A percentile compares a stretch with the other conserved stretches of the same genome.
These are phyloP conservation scores for Ictalurus punctatus DNA, from an alignment of 2,113 vertebrate species.

Conservation along the genomic window DNA sequence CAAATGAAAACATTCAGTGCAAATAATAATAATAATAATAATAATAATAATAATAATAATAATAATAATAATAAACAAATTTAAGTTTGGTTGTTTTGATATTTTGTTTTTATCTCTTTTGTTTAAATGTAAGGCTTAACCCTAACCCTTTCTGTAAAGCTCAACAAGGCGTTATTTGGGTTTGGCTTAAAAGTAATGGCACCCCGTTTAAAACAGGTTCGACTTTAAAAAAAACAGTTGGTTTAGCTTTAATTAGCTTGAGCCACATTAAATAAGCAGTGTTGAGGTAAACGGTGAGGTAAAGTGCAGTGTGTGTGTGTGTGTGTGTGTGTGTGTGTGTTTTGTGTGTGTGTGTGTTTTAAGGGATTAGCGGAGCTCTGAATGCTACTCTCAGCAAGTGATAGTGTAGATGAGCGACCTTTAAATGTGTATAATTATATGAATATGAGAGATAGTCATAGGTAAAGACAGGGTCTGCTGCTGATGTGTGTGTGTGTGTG, in stretches of 20 bases:
- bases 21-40: background rate
- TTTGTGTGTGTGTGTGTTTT: background rate
- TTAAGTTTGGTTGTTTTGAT: background rate
- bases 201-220: background rate
- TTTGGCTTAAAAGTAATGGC: conserved; percentile 1
- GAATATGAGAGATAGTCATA: conserved; percentile 10
- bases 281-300: background rate
- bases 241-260: background rate
- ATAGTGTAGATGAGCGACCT: conserved; percentile 12
- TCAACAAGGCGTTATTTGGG: background rate
- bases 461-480: conserved; percentile 21
- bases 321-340: conserved; percentile 11
- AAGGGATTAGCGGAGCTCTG: background rate
- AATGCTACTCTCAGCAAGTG: conserved; percentile 10
- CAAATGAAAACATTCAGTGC: background rate
- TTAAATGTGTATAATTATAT: conserved; percentile 26
- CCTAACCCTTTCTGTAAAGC: background rate
- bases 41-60: background rate
- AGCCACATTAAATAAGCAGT: conserved; percentile 17
- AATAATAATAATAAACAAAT: background rate
- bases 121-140: background rate
- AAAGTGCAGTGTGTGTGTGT: background rate
- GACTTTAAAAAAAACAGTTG: background rate
- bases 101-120: background rate
- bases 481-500: conserved; percentile 15